A percentile compares a stretch with the other conserved stretches of the same genome.
Evolutionary conservation across 1,140 invertebrate species (phyloP).

Genomic region (Trachymyrmex cornetzi): DNA sequence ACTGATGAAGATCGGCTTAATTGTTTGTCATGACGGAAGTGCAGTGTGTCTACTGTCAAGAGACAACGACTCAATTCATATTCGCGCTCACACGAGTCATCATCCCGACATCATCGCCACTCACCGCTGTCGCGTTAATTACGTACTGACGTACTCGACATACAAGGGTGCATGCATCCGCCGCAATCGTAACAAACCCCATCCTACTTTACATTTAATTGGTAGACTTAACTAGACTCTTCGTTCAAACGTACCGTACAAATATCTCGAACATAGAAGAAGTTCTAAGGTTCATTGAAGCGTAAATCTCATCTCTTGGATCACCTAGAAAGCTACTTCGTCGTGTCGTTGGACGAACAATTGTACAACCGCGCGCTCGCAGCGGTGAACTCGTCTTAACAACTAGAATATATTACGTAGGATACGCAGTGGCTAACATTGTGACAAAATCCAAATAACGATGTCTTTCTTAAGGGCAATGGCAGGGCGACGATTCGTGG

Average conservation of each 20-base stretch:
- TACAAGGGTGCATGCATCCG: background rate
- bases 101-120: conserved; percentile 18
- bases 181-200: conserved; percentile 27
- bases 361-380: conserved; percentile 6
- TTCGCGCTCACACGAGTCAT: conserved; percentile 3
- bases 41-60: conserved; percentile 6
- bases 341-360: conserved; percentile 17
- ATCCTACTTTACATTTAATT: conserved; percentile 40
- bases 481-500: background rate
- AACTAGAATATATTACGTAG: conserved; percentile 33
- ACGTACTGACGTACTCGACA: conserved; percentile 11
- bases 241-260: conserved; percentile 10
- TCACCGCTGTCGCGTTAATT: conserved; percentile 34
- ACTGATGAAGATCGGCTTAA: conserved; percentile 40
- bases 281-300: conserved; percentile 28
- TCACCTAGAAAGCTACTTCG: conserved; percentile 3
- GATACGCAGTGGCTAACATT: conserved; percentile 42
- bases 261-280: conserved; percentile 30
- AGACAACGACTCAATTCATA: conserved; percentile 37
- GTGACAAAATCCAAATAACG: conserved; percentile 37
- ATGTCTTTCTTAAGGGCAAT: conserved; percentile 24
- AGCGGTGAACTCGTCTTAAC: background rate
- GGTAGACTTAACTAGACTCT: conserved; percentile 6
- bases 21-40: conserved; percentile 31
- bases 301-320: conserved; percentile 11